Evolutionary conservation across 2,888 invertebrate species (phyloP).

Genomic region (Polymixis flavicincta): DNA sequence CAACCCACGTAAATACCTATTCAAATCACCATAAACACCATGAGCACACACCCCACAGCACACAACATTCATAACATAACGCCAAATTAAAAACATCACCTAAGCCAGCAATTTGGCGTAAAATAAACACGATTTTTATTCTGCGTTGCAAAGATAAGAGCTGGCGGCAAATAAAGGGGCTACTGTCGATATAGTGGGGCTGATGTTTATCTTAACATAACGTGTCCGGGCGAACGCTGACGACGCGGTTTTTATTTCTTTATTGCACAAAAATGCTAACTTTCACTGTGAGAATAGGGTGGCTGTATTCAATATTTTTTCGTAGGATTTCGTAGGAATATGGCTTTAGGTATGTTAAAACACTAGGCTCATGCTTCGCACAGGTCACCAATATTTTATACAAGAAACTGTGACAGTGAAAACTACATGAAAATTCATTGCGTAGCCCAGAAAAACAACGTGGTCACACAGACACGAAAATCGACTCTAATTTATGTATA

Average conservation of each 20-base stretch:
- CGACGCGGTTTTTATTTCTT: conserved; percentile 85
- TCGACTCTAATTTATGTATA: not conserved
- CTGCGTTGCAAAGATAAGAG: conserved; percentile 78
- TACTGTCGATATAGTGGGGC: conserved; percentile 65
- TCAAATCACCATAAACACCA: conserved; percentile 58
- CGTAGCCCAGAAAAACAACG: not conserved
- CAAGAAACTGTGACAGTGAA: not conserved
- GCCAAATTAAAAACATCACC: conserved; percentile 66
- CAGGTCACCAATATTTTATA: not conserved
- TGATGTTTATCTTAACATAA: conserved; percentile 78
- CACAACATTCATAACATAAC: conserved; percentile 60
- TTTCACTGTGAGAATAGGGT: conserved; percentile 72
- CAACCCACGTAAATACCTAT: conserved; percentile 31
- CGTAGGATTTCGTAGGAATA: conserved; percentile 10
- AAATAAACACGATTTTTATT: conserved; percentile 78
- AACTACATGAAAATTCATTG: not conserved
- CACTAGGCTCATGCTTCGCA: too few relatives aligned
- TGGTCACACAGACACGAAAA: not conserved
- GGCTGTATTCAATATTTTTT: conserved; percentile 41
- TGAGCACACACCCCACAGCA: conserved; percentile 26
- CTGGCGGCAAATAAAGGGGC: conserved; percentile 68
- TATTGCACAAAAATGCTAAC: conserved; percentile 89
- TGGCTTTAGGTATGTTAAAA: not conserved
- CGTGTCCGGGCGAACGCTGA: conserved; percentile 80
- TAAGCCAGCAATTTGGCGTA: conserved; percentile 62